These are phyloP conservation scores for Eurytoma adleriae DNA, from an alignment of 2,888 invertebrate species.

Conservation along the genomic window DNA sequence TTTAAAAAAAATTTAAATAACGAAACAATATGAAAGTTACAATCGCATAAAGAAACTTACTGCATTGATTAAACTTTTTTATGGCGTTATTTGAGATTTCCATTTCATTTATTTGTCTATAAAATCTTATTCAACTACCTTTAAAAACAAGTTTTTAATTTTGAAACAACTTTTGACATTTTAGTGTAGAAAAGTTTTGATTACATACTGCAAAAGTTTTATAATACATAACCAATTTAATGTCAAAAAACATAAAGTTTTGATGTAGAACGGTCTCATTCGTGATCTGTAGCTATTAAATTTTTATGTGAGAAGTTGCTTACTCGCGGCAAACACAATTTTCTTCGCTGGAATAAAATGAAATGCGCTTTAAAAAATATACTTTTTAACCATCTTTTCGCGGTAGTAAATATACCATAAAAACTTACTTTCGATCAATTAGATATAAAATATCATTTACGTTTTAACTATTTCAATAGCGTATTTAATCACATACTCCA, in stretches of 20 bases:
- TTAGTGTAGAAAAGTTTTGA: constrained; percentile 56
- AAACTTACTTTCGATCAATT: constrained; percentile 40
- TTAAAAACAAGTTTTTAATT: constrained; percentile 58
- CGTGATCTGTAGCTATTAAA: constrained; percentile 59
- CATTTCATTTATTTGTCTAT: constrained; percentile 50
- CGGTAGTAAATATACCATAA: constrained; percentile 37
- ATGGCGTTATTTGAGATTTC: constrained; percentile 49
- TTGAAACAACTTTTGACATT: constrained; percentile 58
- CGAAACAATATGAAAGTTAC: constrained; percentile 22
- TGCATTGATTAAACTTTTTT: constrained; percentile 51
- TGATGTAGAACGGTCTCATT: constrained; percentile 58
- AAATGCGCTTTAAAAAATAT: constrained; percentile 56
- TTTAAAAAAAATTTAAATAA: constrained; percentile 8
- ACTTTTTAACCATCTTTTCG: constrained; percentile 48
- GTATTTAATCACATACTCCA: too few relatives aligned
- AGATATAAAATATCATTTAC: constrained; percentile 31
- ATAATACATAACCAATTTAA: constrained; percentile 59
- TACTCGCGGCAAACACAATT: constrained; percentile 58
- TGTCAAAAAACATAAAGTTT: constrained; percentile 59
- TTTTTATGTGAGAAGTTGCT: constrained; percentile 59
- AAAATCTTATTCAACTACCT: constrained; percentile 56
- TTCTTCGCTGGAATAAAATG: constrained; percentile 57
- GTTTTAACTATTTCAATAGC: too few relatives aligned
- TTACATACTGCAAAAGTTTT: constrained; percentile 56
- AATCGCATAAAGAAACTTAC: constrained; percentile 34